These are phyloP conservation scores for Pedionomus torquatus DNA, from an alignment of 2,113 vertebrate genomes.

Conservation along the genomic window DNA sequence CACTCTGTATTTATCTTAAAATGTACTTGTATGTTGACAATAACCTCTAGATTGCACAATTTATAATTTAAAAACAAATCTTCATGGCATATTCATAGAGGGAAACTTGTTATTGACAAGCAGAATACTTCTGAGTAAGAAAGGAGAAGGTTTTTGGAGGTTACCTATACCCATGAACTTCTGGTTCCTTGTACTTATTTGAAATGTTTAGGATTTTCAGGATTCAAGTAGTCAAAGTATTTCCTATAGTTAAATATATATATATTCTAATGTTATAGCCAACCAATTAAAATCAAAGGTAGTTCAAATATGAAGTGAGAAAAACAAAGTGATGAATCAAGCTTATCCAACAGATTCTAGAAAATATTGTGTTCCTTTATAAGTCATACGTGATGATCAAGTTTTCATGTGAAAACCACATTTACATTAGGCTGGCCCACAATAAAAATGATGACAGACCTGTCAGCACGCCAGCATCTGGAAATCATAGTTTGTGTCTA, in stretches of 20 bases:
- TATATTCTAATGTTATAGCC: background rate
- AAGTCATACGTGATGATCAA: background rate
- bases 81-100: background rate
- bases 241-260: background rate
- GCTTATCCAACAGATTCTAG: background rate
- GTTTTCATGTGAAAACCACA: background rate
- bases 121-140: background rate
- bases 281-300: background rate
- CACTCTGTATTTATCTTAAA: background rate
- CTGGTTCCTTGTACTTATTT: background rate
- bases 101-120: background rate
- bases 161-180: background rate
- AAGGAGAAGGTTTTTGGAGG: background rate
- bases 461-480: background rate
- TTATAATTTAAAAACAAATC: background rate
- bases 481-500: background rate
- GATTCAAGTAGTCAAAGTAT: background rate
- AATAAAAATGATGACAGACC: background rate
- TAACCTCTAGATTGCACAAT: background rate
- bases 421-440: background rate
- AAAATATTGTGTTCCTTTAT: background rate
- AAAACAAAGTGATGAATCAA: background rate
- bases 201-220: background rate
- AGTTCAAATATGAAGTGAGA: background rate
- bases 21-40: background rate